Conservation (phyloP, 2,797 vertebrate species). For the Chlorospingus semifuscus region DNA sequence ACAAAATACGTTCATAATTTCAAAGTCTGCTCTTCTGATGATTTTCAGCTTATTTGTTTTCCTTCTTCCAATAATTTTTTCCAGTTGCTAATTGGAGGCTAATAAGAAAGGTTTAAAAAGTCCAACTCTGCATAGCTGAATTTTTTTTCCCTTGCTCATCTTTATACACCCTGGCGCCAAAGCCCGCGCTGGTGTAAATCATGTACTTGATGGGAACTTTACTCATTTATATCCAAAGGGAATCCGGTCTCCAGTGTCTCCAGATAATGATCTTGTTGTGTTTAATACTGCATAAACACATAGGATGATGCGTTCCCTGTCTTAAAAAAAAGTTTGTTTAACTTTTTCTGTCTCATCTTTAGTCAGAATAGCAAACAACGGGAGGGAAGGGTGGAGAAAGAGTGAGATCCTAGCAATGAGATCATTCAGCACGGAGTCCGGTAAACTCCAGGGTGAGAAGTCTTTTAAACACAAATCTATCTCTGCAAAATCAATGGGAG, state of each 20-base stretch:
- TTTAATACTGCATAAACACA: slow-evolving; percentile 55
- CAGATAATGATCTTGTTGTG: slow-evolving; percentile 64
- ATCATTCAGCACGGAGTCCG: neutral
- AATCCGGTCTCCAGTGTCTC: slow-evolving; percentile 49
- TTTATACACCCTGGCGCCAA: slow-evolving; percentile 40
- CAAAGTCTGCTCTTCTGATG: neutral
- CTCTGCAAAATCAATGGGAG: slow-evolving; percentile 41
- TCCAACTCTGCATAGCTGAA: neutral
- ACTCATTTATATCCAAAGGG: slow-evolving; percentile 44
- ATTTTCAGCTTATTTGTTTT: neutral
- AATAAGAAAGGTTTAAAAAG: neutral
- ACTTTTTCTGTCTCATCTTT: slow-evolving; percentile 46
- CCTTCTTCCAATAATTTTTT: neutral
- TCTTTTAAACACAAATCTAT: slow-evolving; percentile 44
- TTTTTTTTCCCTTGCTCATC: neutral
- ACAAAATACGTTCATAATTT: rapidly evolving
- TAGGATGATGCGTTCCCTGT: slow-evolving; percentile 26
- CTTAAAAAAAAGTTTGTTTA: slow-evolving; percentile 55
- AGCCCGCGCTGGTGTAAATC: slow-evolving; percentile 14
- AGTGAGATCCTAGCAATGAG: slow-evolving; percentile 41
- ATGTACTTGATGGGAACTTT: slow-evolving; percentile 33
- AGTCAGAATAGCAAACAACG: slow-evolving; percentile 48
- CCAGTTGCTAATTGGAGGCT: neutral
- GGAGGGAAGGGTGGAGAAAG: slow-evolving; percentile 62
- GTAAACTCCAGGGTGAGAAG: slow-evolving; percentile 59